Percentiles rank a stretch among this genome's conserved stretches.
These are phyloP conservation scores for Cylas formicarius DNA, from an alignment of 1,140 invertebrate genomes.

Conservation along the genomic window DNA sequence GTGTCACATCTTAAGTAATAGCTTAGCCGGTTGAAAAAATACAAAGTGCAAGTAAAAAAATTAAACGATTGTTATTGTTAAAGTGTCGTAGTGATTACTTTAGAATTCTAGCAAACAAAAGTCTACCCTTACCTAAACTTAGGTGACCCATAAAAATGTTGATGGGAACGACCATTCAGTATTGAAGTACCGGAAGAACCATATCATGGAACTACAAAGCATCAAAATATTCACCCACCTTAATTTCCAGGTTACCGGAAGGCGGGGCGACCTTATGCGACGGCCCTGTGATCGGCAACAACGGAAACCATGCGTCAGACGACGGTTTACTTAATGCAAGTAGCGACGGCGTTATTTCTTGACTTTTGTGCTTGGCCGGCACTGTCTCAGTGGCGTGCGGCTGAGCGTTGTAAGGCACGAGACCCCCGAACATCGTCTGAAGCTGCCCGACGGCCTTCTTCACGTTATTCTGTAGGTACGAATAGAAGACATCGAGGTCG, in stretches of 20 bases:
- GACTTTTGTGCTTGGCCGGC: slow-evolving; percentile 33
- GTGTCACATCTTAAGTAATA: no score
- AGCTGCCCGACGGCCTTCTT: slow-evolving; percentile 62
- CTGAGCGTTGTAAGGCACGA: slow-evolving; percentile 48
- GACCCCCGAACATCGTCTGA: slow-evolving; percentile 51
- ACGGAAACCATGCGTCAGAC: slow-evolving; percentile 58
- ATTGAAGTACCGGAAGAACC: background rate
- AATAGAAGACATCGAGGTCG: slow-evolving; percentile 83
- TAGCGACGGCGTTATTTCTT: slow-evolving; percentile 52
- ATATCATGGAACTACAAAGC: background rate
- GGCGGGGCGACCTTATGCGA: slow-evolving; percentile 42
- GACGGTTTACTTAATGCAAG: slow-evolving; percentile 50
- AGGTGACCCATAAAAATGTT: background rate
- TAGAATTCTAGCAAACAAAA: background rate
- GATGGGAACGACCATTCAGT: background rate
- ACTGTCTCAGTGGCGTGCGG: slow-evolving; percentile 39
- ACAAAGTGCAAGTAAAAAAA: background rate
- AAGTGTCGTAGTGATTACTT: background rate
- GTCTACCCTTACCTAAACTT: no score
- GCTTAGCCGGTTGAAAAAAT: no score
- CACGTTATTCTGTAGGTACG: slow-evolving; percentile 73
- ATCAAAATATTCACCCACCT: slow-evolving; percentile 19
- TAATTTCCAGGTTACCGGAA: slow-evolving; percentile 18
- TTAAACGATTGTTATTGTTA: background rate
- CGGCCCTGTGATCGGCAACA: slow-evolving; percentile 60